Evolutionary conservation across 2,113 vertebrate genomes (phyloP).

Genomic region (Marcusenius ussheri): DNA sequence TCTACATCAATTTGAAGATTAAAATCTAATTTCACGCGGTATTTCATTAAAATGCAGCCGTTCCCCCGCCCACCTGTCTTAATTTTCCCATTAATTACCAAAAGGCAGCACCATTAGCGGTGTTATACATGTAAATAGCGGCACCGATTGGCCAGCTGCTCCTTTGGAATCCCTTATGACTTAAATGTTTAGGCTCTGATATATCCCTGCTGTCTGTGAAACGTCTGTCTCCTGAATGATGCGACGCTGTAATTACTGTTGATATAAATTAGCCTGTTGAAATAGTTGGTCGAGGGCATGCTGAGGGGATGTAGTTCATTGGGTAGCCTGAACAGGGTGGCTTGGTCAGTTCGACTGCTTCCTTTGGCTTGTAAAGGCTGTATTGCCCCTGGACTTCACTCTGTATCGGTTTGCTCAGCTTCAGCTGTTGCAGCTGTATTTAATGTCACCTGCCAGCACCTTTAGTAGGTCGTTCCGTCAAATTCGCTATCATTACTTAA

Average conservation of each 20-base stretch:
- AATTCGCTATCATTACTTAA: not conserved
- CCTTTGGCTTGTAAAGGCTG: not conserved
- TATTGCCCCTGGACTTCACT: not conserved
- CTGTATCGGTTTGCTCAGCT: not conserved
- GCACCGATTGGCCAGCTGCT: slow-evolving; percentile 21
- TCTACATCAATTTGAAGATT: slow-evolving; percentile 37
- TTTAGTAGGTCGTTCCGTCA: not conserved
- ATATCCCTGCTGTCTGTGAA: slow-evolving; percentile 26
- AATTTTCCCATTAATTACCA: slow-evolving; percentile 35
- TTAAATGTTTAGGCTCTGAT: not conserved
- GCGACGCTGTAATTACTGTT: slow-evolving; percentile 32
- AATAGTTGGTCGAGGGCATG: slow-evolving; percentile 29
- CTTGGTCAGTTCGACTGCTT: not conserved
- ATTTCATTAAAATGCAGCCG: slow-evolving; percentile 28
- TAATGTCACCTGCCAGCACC: not conserved
- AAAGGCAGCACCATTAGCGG: slow-evolving; percentile 24
- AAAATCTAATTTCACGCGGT: slow-evolving; percentile 38
- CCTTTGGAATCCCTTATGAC: slow-evolving; percentile 13
- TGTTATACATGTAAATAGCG: slow-evolving; percentile 36
- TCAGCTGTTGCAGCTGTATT: not conserved
- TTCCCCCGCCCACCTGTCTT: slow-evolving; percentile 26
- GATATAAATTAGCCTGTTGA: slow-evolving; percentile 48
- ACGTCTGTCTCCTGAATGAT: slow-evolving; percentile 37
- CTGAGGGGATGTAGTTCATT: slow-evolving; percentile 26
- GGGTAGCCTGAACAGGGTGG: not conserved